Evolutionary conservation across 2,797 vertebrate species (phyloP).

Genomic region (Mycteria americana): DNA sequence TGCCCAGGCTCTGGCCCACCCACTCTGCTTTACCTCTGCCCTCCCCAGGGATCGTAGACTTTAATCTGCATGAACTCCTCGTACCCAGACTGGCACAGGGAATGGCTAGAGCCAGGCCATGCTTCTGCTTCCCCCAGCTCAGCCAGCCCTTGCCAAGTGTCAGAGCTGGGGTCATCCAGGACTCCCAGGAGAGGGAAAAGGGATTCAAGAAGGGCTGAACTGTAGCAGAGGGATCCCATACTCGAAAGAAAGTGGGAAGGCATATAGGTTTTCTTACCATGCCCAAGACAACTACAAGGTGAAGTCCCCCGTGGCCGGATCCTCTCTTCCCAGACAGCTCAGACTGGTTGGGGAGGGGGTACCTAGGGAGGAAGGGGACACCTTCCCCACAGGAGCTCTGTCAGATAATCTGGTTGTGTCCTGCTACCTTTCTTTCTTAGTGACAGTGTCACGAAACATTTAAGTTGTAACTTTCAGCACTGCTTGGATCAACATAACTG

Average conservation of each 20-base stretch:
- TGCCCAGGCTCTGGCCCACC: not conserved
- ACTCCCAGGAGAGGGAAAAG: not conserved
- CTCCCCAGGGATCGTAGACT: not conserved
- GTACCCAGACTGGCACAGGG: fast-evolving
- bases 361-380: not conserved
- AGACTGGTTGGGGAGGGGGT: not conserved
- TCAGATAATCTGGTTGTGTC: not conserved
- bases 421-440: not conserved
- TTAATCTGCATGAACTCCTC: not conserved
- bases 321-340: not conserved
- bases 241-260: not conserved
- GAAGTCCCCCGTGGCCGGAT: fast-evolving
- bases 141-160: not conserved
- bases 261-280: not conserved
- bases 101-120: not conserved
- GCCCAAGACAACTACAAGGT: not conserved
- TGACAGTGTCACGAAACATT: not conserved
- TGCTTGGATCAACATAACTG: not conserved
- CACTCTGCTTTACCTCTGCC: not conserved
- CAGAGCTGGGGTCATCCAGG: not conserved
- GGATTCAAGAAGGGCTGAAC: not conserved
- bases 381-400: not conserved
- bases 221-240: not conserved
- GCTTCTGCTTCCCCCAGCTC: not conserved
- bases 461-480: not conserved